Evolutionary conservation across 2,797 vertebrate genomes (phyloP), one percentile per base, ranked within the genome.

Genomic region (Schizopygopsis malacanthus): DNA sequence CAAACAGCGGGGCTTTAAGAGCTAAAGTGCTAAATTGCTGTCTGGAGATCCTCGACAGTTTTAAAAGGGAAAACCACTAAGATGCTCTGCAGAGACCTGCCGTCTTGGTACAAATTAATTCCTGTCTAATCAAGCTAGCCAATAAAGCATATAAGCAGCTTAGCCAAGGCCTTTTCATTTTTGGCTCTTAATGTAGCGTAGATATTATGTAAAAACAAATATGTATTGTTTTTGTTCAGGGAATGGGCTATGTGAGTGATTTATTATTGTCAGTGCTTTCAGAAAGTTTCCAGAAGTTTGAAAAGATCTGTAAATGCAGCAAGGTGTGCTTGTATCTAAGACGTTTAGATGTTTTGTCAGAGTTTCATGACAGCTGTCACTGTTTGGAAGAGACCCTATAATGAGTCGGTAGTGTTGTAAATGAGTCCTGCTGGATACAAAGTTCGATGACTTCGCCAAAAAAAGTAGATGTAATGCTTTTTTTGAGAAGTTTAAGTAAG

Each of bases 21-120:
- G 89, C 92, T 90, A 92, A 93, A 94, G 91, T 86, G 79, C 91
- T 93, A 93, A 95, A 94, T 94, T 93, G 91, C 92, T 89, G 91
- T 94, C 91, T 93, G 84, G 91, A 93, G 91, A 94, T 91, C 82
- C 89, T 92, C 85, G 33, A 90, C 54, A 86, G 85, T 87, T 93
- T 90, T 91, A 88, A 90, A 92, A 82, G 90, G 90, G 87, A 73
- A 67, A 88, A 80, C 37, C 22, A 43, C 87, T 91, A 81, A 92
- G 92, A 93, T 85, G 90, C 91, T 94, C 92, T 87, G 89, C 87
- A 85, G 90, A 92, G 91, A 90, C 89, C 80, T 22, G 33, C 83
- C 87, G 50, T 90, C 85, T 77, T 81, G 45, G 85, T 83, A 91
- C 90, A 92, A 93, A 92, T 92, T 91, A 93, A 94, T 93, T 94